Base-by-base conservation (phyloP, 1,140 invertebrate species). In the Euschistus heros region DNA sequence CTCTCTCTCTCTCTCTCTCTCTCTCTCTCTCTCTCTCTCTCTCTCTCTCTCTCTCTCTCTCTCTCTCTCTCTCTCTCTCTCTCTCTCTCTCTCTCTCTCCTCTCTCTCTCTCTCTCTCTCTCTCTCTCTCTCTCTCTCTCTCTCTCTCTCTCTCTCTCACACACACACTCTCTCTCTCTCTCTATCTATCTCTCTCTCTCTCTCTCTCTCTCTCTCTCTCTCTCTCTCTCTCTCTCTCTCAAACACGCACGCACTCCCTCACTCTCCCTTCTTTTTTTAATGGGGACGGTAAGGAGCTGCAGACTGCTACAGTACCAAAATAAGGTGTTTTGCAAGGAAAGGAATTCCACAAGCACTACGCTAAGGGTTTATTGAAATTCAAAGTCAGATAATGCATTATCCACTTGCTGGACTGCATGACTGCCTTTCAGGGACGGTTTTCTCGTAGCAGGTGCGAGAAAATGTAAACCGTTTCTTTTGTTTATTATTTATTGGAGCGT, bases 171-270 rank as follows among this genome's bases (percentile, higher is more conserved):
- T 61, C 59, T 61, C 59, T 24, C 59, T 61, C 59, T 61, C 26
- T 61, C 59, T 61, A 13, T 61, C 59, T 61, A 13, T 61, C 59
- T 61, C 59, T 44, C 46, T 52, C 46, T 52, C 63, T 52, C 44
- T 64, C 63, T 50, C 42, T 64, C 63, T 44, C 63, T 64, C 63
- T 64, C 50, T 64, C 63, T 64, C 63, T 50, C 63, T 64, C 63
- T 64, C 63, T 64, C 30, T 52, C 63, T 54, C 63, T 64, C 47
- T 64, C 63, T 64, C 65, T 50, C 59, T 62, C 59, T 52, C 57
- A 24, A 14, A 7, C 57, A 17, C 61, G 10, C 61, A 17, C 61
- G 10, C 30, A 20, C 61, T 44, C 33, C 13, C 61, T 44, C 61
- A 47, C 27, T 63, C 61, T 63, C 61, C 44, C 61, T n/a, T n/a